Percentiles rank a stretch among this genome's conserved stretches.
These are phyloP conservation scores for Progne subis DNA, from an alignment of 2,113 vertebrate species.

Conservation along the genomic window DNA sequence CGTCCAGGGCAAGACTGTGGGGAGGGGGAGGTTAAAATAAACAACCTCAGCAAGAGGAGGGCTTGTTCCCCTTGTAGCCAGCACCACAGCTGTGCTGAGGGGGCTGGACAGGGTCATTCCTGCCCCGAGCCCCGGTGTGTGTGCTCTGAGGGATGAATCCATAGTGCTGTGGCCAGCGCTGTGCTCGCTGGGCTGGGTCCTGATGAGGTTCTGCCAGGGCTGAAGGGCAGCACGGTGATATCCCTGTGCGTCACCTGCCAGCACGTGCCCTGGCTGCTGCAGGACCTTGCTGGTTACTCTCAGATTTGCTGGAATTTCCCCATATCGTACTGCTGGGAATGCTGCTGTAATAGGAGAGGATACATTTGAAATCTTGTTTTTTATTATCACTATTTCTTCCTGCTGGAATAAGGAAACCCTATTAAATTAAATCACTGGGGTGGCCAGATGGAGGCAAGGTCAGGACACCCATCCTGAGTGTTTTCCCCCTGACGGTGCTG, in stretches of 20 bases:
- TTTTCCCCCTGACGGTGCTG: not conserved
- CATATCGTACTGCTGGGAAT: not conserved
- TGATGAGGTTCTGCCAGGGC: not conserved
- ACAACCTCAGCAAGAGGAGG: not conserved
- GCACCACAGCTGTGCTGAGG: not conserved
- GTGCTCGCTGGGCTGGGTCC: not conserved
- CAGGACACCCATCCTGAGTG: not conserved
- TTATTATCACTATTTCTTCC: too few relatives aligned
- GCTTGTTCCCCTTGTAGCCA: not conserved
- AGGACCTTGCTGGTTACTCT: not conserved
- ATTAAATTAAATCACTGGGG: not conserved
- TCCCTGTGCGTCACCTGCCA: not conserved
- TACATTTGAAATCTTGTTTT: fast-evolving
- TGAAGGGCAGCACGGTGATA: not conserved
- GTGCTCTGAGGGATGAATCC: not conserved
- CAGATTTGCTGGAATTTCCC: not conserved
- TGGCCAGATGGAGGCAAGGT: not conserved
- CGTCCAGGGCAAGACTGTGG: fast-evolving
- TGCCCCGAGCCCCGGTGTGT: not conserved
- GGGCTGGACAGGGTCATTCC: fast-evolving
- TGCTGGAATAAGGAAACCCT: too few relatives aligned
- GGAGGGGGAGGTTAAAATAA: not conserved
- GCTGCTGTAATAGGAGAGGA: not conserved
- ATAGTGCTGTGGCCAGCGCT: fast-evolving
- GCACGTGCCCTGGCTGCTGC: not conserved